These are phyloP conservation scores for Pseudomyrmex pallidus DNA, from an alignment of 1,140 invertebrate species.

Conservation along the genomic window DNA sequence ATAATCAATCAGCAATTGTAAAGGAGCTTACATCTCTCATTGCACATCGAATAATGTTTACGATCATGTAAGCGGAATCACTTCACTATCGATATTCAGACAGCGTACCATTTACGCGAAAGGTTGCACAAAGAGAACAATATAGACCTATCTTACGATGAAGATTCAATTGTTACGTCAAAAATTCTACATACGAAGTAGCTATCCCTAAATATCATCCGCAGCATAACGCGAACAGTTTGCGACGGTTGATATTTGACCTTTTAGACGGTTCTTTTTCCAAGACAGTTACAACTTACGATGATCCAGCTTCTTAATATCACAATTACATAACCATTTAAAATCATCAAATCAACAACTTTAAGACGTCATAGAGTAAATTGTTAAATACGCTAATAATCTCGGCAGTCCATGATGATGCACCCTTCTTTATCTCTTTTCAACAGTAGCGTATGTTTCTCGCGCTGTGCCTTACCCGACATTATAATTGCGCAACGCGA, in stretches of 20 bases:
- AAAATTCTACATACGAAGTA: constrained; percentile 45
- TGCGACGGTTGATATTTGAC: constrained; percentile 3
- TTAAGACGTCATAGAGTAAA: constrained; percentile 12
- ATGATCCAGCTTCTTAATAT: neutral
- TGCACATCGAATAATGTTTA: constrained; percentile 47
- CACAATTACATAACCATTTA: constrained; percentile 7
- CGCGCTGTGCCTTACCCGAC: neutral
- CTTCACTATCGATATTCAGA: constrained; percentile 28
- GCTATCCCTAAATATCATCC: constrained; percentile 47
- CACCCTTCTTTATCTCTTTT: too few species aligned
- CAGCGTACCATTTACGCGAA: constrained; percentile 35
- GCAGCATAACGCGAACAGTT: constrained; percentile 1
- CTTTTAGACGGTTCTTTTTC: neutral
- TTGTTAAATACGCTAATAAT: neutral
- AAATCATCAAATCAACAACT: neutral
- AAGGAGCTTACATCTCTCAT: constrained; percentile 44
- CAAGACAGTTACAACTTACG: neutral
- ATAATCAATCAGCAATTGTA: constrained; percentile 26
- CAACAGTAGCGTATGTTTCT: neutral
- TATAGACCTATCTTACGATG: constrained; percentile 15
- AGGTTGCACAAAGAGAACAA: constrained; percentile 25
- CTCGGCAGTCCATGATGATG: neutral
- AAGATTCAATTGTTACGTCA: constrained; percentile 41
- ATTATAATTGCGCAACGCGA: too few species aligned
- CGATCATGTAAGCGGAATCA: constrained; percentile 8